Evolutionary conservation across 2,888 invertebrate species (phyloP).

Genomic region (Pandemis cinnamomeana): DNA sequence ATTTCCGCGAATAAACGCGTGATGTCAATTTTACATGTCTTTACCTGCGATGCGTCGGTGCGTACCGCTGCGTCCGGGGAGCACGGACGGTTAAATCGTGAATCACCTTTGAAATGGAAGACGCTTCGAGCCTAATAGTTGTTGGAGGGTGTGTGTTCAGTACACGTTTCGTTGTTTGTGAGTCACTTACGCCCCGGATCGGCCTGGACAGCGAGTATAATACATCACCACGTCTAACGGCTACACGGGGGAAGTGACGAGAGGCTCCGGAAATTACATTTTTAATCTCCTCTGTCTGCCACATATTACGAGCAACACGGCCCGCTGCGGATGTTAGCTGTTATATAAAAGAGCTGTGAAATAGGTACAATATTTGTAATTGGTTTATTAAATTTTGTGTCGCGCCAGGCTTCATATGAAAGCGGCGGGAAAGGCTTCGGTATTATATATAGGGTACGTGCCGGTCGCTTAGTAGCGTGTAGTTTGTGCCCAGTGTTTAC

Average conservation of each 20-base stretch:
- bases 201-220: constrained; percentile 40
- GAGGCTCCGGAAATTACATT: constrained; percentile 64
- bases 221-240: constrained; percentile 51
- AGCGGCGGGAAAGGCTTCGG: neutral
- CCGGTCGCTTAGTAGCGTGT: neutral
- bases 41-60: neutral
- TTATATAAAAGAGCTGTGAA: constrained; percentile 42
- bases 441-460: neutral
- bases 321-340: constrained; percentile 41
- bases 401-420: constrained; percentile 2
- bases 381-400: constrained; percentile 34
- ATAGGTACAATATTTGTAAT: constrained; percentile 17
- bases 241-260: constrained; percentile 53
- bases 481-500: neutral
- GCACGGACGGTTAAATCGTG: neutral
- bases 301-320: constrained; percentile 51
- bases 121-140: neutral
- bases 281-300: constrained; percentile 58
- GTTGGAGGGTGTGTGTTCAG: neutral
- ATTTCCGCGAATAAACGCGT: constrained; percentile 3
- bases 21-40: constrained; percentile 6
- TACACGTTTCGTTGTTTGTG: neutral
- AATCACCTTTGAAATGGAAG: neutral
- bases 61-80: neutral
- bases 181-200: neutral